phyloP scores from a whole-genome alignment of 1,140 invertebrate genomes.

The Diorhabda carinulata region DNA sequence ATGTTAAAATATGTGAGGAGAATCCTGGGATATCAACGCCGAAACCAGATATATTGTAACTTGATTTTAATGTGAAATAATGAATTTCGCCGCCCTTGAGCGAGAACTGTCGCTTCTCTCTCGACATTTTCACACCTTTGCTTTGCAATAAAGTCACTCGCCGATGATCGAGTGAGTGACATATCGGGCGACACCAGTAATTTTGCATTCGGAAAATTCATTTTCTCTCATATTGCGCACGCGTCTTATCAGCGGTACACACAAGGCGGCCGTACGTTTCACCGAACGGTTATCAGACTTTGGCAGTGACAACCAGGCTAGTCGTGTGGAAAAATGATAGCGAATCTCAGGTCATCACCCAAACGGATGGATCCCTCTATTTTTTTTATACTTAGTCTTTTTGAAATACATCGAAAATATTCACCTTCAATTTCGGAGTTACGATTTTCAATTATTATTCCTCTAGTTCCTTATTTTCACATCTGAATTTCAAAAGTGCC shows the following conservation, averaged over 20 bases:
- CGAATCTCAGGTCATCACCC: conserved; percentile 13
- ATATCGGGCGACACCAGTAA: conserved; percentile 41
- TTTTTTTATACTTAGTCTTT: neutral
- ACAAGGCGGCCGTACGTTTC: conserved; percentile 27
- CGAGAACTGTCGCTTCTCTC: neutral
- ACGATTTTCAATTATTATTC: neutral
- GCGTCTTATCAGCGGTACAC: conserved; percentile 27
- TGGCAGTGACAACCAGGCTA: conserved; percentile 25
- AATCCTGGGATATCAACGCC: too few relatives aligned
- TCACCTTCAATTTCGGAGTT: neutral
- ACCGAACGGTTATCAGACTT: conserved; percentile 28
- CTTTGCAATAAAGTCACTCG: conserved; percentile 45
- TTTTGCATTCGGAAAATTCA: conserved; percentile 18
- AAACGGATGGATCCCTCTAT: neutral
- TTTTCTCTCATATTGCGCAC: conserved; percentile 9
- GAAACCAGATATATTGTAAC: too few relatives aligned
- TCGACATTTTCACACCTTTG: conserved; percentile 43
- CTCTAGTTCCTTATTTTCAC: too few relatives aligned
- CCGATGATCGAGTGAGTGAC: conserved; percentile 46
- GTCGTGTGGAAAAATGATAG: conserved; percentile 36
- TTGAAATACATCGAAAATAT: neutral
- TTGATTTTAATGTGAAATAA: too few relatives aligned
- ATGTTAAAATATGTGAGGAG: too few relatives aligned
- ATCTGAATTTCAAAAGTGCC: too few relatives aligned
- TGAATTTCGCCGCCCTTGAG: too few relatives aligned